Evolutionary conservation across 2,888 invertebrate species (phyloP), one percentile per base, ranked within the genome.

Genomic region (Ischnura elegans): DNA sequence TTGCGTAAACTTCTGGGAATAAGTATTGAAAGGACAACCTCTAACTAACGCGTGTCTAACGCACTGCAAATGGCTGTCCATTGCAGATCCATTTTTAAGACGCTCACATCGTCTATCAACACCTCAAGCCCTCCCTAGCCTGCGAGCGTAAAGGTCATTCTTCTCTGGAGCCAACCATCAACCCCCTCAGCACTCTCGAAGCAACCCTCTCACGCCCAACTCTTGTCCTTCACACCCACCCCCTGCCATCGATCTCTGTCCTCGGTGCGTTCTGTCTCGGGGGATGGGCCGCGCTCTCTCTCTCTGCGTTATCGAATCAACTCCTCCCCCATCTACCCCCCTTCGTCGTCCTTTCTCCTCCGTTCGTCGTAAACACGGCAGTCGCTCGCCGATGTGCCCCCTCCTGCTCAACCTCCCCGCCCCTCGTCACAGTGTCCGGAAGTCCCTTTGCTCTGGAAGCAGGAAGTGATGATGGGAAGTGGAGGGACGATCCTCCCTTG

Each of bases 241-340:
- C 51, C 42, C 55, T 87, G 8, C 6, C 51, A 90, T 90, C 90
- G 90, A 90, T 90, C 66, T 90, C 90, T 61, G 90, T 36, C 55
- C 55, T 43, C 51, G 87, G 90, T 90, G 51, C 51, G 16, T 51
- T 19, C 90, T 76, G 29, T 90, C 90, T 36, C n/a, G 90, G 66
- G 90, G 43, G 90, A 90, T 66, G 61, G 51, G 51, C 61, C 51
- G n/a, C n/a, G n/a, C n/a, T n/a, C n/a, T n/a, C 61, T 51, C 36
- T 4, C 86, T 19, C n/a, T 87, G 42, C 55, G 87, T 55, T 87
- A 61, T 87, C 87, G 87, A 61, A 55, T 87, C 55, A 87, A 43
- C 61, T n/a, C 43, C 61, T 36, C 76, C 36, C 2, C 76, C 36
- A 13, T 16, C 10, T 0, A 43, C n/a, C 43, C n/a, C 43, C n/a